Conservation (phyloP, 2,888 invertebrate genomes). For the Julus scanicus region DNA sequence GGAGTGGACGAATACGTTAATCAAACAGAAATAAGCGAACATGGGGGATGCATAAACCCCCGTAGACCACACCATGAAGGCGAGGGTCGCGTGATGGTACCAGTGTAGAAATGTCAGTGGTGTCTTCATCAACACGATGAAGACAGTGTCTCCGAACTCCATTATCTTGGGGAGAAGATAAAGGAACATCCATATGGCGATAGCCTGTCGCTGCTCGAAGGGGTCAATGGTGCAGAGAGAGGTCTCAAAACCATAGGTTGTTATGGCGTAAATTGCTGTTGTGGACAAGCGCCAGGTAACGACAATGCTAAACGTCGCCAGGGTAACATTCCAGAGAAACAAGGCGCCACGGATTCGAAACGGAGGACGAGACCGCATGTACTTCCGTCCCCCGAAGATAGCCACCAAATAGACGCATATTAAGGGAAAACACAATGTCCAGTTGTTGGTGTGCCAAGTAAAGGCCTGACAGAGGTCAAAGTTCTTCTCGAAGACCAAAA, state of each 20-base stretch:
- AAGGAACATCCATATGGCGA: not conserved
- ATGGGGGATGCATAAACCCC: not conserved
- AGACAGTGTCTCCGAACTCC: not conserved
- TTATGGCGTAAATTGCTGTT: not conserved
- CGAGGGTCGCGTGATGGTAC: not conserved
- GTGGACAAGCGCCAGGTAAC: not conserved
- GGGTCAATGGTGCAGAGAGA: not conserved
- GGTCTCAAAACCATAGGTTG: not conserved
- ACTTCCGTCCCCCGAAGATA: too few species aligned
- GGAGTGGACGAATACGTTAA: not conserved
- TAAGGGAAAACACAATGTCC: too few species aligned
- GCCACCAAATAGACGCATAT: too few species aligned
- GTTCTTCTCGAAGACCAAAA: too few species aligned
- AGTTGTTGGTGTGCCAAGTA: too few species aligned
- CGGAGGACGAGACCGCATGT: too few species aligned
- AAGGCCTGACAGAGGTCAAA: too few species aligned
- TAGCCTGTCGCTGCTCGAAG: not conserved
- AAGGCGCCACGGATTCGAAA: too few species aligned
- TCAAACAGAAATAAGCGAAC: too few species aligned
- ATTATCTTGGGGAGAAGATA: not conserved
- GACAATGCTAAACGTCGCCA: not conserved
- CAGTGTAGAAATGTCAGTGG: not conserved
- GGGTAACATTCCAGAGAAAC: not conserved
- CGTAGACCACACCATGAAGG: not conserved
- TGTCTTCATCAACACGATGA: not conserved